Base-by-base conservation (phyloP, 2,888 invertebrate species). In the Cetonia aurata region DNA sequence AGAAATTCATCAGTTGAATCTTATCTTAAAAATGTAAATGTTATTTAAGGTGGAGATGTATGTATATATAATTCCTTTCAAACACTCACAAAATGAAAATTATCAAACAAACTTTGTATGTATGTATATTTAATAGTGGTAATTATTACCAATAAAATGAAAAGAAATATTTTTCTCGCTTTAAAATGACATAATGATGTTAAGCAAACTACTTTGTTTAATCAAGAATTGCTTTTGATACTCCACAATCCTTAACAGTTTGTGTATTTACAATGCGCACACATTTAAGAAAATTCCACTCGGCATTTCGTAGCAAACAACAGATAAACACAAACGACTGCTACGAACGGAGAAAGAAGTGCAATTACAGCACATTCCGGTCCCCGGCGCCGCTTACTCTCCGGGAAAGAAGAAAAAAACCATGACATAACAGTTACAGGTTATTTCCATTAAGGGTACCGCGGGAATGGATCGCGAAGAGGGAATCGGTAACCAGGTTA, bases 391-490 rank as follows among this genome's bases (percentile, higher is more conserved):
- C 33, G 37, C 13, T 31, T 15, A 15, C 56, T 31, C 19, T 37
- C 15, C 8, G 6, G 9, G 31, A 25, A 31, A 68, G 13, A 59
- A 46, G 31, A 50, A 62, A 33, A 46, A 48, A 60, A 48, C 41
- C 46, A 46, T 1, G 48, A 60, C 60, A 60, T 48, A 42, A 46
- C 73, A 69, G 75, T 74, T 76, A 78, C 76, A 76, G 77, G 75
- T 75, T 77, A 78, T 77, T 78, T 78, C 78, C 77, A 78, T 78
- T 78, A 77, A 72, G 74, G 46, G 13, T 48, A 13, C 3, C 25
- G 25, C 25, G 25, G 25, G 25, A 25, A 25, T 25, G 25, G 25
- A 25, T 25, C 25, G 25, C 25, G 15, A 12, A 8, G 31, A 66
- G 71, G 68, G 56, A 72, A 59, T 72, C 71, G 74, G 71, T 75